Percentiles rank a stretch among this genome's conserved stretches.
These are phyloP conservation scores for Crematogaster levior DNA, from an alignment of 2,888 invertebrate species.

Conservation along the genomic window DNA sequence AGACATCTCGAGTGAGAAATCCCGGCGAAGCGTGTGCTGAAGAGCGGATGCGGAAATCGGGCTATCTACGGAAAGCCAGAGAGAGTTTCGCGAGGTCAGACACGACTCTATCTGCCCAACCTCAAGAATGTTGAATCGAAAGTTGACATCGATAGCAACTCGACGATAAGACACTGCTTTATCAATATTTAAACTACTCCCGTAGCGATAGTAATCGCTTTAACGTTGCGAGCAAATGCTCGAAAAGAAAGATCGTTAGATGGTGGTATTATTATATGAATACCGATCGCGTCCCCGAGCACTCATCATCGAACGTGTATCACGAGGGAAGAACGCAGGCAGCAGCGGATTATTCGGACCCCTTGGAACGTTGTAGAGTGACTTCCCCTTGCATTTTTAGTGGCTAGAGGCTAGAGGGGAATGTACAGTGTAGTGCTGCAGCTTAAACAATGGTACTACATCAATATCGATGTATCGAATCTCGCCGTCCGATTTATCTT, in stretches of 20 bases:
- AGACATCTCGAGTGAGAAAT: neutral
- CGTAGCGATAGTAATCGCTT: neutral
- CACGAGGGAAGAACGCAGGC: conserved; percentile 28
- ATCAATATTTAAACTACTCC: neutral
- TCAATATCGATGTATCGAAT: neutral
- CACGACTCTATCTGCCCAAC: neutral
- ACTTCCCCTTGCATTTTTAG: conserved; percentile 74
- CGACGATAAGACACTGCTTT: conserved; percentile 2
- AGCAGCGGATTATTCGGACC: conserved; percentile 65
- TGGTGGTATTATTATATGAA: neutral
- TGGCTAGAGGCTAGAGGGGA: conserved; percentile 65
- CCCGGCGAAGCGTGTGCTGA: neutral
- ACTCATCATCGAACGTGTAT: conserved; percentile 24
- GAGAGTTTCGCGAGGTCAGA: neutral
- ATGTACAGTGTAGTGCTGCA: neutral
- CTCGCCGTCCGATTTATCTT: neutral
- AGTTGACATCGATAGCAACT: conserved; percentile 20
- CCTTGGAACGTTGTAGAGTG: conserved; percentile 68
- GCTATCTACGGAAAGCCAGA: neutral
- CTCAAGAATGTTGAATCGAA: neutral
- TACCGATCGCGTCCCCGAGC: conserved; percentile 1
- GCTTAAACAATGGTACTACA: neutral
- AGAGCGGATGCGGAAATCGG: neutral
- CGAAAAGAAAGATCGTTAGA: neutral
- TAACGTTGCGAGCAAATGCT: neutral